phyloP scores from a whole-genome alignment of 2,888 invertebrate genomes.

The Taenaris catops region DNA sequence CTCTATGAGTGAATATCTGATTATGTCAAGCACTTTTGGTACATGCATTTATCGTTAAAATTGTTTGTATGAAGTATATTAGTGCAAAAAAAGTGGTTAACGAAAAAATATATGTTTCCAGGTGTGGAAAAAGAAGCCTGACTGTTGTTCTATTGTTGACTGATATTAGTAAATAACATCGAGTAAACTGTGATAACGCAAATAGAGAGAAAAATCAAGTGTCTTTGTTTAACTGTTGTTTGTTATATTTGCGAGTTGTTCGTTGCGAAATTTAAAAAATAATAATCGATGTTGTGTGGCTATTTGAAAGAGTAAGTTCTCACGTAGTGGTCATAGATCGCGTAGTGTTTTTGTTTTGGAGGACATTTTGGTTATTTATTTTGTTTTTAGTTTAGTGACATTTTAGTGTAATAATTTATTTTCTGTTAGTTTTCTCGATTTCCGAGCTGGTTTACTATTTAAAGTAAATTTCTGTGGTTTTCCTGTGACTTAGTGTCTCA shows the following conservation, averaged over 20 bases:
- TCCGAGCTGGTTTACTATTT: not conserved
- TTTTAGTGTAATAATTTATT: not conserved
- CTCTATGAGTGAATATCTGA: no score
- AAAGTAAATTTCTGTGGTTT: conserved; percentile 25
- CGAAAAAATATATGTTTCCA: conserved; percentile 10
- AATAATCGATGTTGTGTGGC: conserved; percentile 63
- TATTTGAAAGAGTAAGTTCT: conserved; percentile 64
- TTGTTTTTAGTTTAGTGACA: conserved; percentile 3
- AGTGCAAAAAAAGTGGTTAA: no score
- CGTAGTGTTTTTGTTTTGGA: conserved; percentile 6
- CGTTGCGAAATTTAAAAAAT: conserved; percentile 48
- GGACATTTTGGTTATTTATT: not conserved
- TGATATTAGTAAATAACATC: conserved; percentile 13
- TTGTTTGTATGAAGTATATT: no score
- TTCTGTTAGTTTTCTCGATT: not conserved
- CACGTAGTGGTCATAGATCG: conserved; percentile 16
- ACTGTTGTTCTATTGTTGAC: conserved; percentile 14
- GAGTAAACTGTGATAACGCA: conserved; percentile 30
- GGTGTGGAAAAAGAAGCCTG: conserved; percentile 18
- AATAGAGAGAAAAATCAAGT: conserved; percentile 24
- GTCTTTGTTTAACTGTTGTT: conserved; percentile 16
- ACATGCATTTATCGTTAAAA: not conserved
- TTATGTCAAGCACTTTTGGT: not conserved
- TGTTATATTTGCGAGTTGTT: conserved; percentile 51
- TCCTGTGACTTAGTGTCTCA: conserved; percentile 59